Conservation (phyloP, 2,888 invertebrate species). For the Ectemnius continuus region DNA sequence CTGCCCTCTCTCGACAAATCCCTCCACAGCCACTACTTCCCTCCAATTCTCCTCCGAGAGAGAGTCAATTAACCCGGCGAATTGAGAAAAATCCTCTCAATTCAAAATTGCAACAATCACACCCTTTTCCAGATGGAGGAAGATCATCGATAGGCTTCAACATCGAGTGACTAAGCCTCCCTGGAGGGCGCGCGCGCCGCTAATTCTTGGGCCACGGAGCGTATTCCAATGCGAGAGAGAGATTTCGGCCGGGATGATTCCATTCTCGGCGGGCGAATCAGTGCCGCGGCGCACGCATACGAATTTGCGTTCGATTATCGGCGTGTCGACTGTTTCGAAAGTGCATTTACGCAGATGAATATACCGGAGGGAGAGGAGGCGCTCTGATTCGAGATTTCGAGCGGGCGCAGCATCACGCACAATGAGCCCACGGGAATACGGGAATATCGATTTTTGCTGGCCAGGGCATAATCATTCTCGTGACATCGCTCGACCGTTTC, state of each 20-base stretch:
- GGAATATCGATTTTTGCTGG: slow-evolving; percentile 4
- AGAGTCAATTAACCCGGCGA: no score
- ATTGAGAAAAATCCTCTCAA: no score
- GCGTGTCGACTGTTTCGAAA: slow-evolving; percentile 39
- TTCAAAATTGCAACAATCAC: no score
- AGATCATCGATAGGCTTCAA: no score
- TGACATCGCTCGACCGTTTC: no score
- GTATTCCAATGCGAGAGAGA: slow-evolving; percentile 5
- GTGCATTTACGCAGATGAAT: slow-evolving; percentile 36
- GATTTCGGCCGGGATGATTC: slow-evolving; percentile 10
- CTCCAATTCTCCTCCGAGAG: no score
- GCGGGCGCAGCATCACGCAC: not conserved
- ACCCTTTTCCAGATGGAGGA: no score
- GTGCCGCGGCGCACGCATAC: slow-evolving; percentile 32
- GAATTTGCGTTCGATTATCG: slow-evolving; percentile 53
- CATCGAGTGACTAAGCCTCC: no score
- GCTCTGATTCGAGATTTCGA: slow-evolving; percentile 13
- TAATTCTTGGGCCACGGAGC: not conserved
- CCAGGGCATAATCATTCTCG: no score
- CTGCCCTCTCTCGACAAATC: no score
- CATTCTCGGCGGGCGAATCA: slow-evolving; percentile 25
- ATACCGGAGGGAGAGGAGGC: slow-evolving; percentile 19
- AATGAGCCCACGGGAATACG: not conserved
- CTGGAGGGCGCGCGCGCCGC: no score
- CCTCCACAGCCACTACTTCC: no score